Percentiles rank a stretch among this genome's conserved stretches.
Evolutionary conservation across 37 sponge, comb jelly and placozoan genomes (phyloP).

Genomic region (Eunapius fragilis): DNA sequence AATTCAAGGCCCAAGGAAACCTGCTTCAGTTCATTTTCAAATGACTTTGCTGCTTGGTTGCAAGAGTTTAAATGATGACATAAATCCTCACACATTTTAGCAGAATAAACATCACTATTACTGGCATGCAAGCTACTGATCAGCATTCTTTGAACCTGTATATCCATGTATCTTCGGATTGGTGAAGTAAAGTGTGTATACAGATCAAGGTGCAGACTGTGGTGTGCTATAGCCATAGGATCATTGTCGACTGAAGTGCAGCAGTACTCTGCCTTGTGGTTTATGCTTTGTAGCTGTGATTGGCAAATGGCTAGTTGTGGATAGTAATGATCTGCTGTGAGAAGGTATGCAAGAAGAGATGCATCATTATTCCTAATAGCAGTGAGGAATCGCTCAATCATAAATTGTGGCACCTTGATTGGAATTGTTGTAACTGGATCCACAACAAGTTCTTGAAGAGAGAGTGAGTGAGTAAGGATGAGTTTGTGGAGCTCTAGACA

Average conservation of each 20-base stretch:
- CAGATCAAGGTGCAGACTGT: constrained; percentile 16
- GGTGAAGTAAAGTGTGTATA: constrained; percentile 84
- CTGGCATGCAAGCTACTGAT: neutral
- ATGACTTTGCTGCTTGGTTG: constrained; percentile 15
- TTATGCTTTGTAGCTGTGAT: neutral
- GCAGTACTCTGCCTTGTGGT: constrained; percentile 42
- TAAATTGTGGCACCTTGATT: neutral
- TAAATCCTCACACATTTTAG: constrained; percentile 7
- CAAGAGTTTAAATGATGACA: constrained; percentile 27
- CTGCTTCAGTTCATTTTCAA: constrained; percentile 37
- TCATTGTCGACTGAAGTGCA: constrained; percentile 6
- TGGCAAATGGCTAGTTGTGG: constrained; percentile 56
- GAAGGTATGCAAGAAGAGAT: neutral
- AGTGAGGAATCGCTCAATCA: neutral
- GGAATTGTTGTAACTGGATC: neutral
- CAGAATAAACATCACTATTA: neutral
- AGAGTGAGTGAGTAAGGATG: constrained; percentile 2
- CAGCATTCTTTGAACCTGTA: constrained; percentile 53
- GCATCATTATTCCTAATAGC: neutral
- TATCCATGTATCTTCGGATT: constrained; percentile 65
- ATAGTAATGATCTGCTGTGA: constrained; percentile 19
- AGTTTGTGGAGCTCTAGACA: neutral
- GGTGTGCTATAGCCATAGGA: constrained; percentile 17
- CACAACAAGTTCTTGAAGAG: neutral
- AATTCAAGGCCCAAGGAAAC: constrained; percentile 17